Percentiles rank a stretch among this genome's conserved stretches.
Conservation (phyloP, 2,888 invertebrate genomes). For the Limnephilus lunatus region DNA sequence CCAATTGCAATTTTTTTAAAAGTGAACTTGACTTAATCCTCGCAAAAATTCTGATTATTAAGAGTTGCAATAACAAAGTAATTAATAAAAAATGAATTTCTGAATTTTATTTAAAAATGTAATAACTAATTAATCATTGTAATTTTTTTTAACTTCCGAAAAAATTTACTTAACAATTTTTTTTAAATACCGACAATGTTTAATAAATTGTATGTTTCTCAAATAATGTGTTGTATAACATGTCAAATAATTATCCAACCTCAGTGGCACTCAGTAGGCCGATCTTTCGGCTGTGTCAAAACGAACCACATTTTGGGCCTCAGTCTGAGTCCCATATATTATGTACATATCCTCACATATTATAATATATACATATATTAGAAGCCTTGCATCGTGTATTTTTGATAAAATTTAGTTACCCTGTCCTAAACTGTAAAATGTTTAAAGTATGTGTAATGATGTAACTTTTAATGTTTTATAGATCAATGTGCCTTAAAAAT, state of each 20-base stretch:
- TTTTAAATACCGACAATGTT: no score
- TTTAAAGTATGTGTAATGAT: neutral
- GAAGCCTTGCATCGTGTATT: constrained; percentile 15
- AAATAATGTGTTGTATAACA: neutral
- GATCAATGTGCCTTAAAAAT: constrained; percentile 20
- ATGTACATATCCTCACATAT: neutral
- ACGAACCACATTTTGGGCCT: neutral
- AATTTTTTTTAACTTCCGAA: no score
- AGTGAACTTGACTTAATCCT: no score
- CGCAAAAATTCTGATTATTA: no score
- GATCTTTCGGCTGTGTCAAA: neutral
- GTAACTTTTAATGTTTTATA: neutral
- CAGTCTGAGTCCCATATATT: neutral
- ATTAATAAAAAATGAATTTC: no score
- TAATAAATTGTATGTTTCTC: no score
- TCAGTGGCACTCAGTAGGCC: neutral
- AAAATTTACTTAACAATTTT: no score
- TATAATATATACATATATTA: neutral
- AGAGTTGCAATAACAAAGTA: no score
- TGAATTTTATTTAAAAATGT: no score
- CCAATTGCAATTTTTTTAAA: no score
- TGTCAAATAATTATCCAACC: neutral
- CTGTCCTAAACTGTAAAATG: constrained; percentile 23
- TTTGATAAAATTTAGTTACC: constrained; percentile 37
- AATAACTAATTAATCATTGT: no score